These are phyloP conservation scores for Xestia rhomboidea DNA, from an alignment of 2,888 invertebrate genomes.

Conservation along the genomic window DNA sequence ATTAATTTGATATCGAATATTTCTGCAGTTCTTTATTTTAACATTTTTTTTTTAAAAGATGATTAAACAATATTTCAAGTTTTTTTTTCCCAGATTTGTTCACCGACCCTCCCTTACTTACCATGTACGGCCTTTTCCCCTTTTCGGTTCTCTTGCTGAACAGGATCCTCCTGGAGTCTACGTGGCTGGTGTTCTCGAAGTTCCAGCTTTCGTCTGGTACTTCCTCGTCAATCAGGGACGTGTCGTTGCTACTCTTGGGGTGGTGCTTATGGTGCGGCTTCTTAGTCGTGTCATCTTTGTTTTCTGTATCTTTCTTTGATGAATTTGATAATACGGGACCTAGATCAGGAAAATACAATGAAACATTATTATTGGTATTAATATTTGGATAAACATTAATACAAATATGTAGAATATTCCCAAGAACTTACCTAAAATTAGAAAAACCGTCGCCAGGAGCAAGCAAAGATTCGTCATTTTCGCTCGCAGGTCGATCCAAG, in stretches of 20 bases:
- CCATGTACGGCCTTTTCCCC: slow-evolving; percentile 86
- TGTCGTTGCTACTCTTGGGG: slow-evolving; percentile 42
- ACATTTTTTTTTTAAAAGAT: neutral
- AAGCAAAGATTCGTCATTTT: slow-evolving; percentile 73
- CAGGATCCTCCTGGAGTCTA: slow-evolving; percentile 84
- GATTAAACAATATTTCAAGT: neutral
- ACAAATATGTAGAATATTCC: neutral
- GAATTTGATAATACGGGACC: slow-evolving; percentile 63
- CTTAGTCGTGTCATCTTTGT: slow-evolving; percentile 26
- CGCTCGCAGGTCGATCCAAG: slow-evolving; percentile 66
- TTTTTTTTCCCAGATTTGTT: neutral
- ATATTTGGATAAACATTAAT: neutral
- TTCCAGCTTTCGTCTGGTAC: slow-evolving; percentile 83
- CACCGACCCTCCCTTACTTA: slow-evolving; percentile 60
- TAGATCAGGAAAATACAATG: slow-evolving; percentile 30
- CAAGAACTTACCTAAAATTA: slow-evolving; percentile 73
- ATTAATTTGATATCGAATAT: neutral
- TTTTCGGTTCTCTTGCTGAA: slow-evolving; percentile 79
- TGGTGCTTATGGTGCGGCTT: slow-evolving; percentile 57
- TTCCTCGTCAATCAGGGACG: slow-evolving; percentile 71
- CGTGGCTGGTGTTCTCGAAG: slow-evolving; percentile 80
- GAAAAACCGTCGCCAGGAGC: slow-evolving; percentile 64
- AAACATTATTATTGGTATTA: neutral
- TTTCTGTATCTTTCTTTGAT: slow-evolving; percentile 51
- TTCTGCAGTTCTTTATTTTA: neutral